These are phyloP conservation scores for Caenorhabditis plicata DNA, from an alignment of 2,888 invertebrate species.

Conservation along the genomic window DNA sequence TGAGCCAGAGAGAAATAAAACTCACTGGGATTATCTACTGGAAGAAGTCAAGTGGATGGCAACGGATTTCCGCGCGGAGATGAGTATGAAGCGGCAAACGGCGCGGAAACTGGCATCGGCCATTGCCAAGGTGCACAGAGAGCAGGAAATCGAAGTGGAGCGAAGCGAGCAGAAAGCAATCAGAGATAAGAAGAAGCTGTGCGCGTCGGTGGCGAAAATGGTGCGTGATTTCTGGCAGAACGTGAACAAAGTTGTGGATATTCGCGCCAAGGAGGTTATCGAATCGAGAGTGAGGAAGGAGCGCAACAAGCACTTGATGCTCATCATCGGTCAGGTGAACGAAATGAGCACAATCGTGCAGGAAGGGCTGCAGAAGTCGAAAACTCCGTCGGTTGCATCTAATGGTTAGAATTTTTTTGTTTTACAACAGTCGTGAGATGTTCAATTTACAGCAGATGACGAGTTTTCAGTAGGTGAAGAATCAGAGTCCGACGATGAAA, in stretches of 20 bases:
- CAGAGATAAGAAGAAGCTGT: conserved; percentile 72
- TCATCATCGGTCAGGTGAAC: conserved; percentile 96
- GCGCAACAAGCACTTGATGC: conserved; percentile 91
- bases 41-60: conserved; percentile 98
- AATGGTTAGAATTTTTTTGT: not conserved
- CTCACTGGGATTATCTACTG: conserved; percentile 96
- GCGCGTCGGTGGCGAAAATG: conserved; percentile 87
- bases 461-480: conserved; percentile 20
- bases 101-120: conserved; percentile 37
- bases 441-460: conserved; percentile 4
- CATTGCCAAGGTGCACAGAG: conserved; percentile 66
- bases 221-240: conserved; percentile 91
- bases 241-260: conserved; percentile 80
- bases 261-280: conserved; percentile 73
- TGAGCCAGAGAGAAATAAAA: conserved; percentile 85
- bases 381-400: conserved; percentile 37
- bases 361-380: conserved; percentile 48
- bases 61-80: conserved; percentile 93
- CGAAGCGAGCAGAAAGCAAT: conserved; percentile 79
- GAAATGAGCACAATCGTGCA: conserved; percentile 73
- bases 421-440: not conserved
- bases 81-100: conserved; percentile 86
- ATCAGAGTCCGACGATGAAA: conserved; percentile 49
- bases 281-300: conserved; percentile 93
- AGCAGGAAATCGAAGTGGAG: conserved; percentile 84